Percentiles rank a stretch among this genome's conserved stretches.
Evolutionary conservation across 1,140 invertebrate species (phyloP).

Genomic region (Ceratitis capitata): DNA sequence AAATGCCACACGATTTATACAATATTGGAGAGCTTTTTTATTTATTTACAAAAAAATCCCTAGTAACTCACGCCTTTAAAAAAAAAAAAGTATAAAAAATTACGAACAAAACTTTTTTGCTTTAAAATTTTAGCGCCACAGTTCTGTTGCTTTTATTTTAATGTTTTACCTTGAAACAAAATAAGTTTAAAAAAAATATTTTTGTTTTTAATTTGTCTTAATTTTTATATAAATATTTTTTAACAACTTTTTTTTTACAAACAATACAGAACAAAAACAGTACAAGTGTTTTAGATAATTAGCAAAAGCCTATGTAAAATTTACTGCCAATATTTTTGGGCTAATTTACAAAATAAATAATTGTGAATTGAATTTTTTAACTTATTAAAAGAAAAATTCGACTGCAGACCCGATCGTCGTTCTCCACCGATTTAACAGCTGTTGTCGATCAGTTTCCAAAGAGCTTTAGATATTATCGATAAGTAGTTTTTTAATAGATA

Average conservation of each 20-base stretch:
- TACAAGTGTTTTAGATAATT: background rate
- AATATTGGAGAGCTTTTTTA: background rate
- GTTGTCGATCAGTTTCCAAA: background rate
- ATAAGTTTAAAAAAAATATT: too few relatives aligned
- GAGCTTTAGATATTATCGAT: background rate
- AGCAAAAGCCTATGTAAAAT: background rate
- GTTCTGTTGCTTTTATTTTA: background rate
- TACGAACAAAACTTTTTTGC: background rate
- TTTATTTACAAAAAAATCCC: background rate
- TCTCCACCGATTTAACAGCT: background rate
- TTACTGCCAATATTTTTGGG: slow-evolving; percentile 24
- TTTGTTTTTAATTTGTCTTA: background rate
- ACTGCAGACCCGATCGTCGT: slow-evolving; percentile 58
- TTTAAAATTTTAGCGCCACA: background rate
- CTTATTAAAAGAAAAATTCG: slow-evolving; percentile 50
- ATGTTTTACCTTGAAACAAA: background rate
- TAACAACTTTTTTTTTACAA: background rate
- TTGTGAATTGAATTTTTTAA: slow-evolving; percentile 35
- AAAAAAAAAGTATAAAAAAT: background rate
- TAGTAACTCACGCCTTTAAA: too few relatives aligned
- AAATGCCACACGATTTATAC: background rate
- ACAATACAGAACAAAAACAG: slow-evolving; percentile 38
- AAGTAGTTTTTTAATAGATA: background rate
- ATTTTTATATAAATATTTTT: background rate
- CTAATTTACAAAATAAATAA: background rate